A percentile compares a stretch with the other conserved stretches of the same genome.
Evolutionary conservation across 2,113 vertebrate genomes (phyloP).

Genomic region (Suricata suricatta): DNA sequence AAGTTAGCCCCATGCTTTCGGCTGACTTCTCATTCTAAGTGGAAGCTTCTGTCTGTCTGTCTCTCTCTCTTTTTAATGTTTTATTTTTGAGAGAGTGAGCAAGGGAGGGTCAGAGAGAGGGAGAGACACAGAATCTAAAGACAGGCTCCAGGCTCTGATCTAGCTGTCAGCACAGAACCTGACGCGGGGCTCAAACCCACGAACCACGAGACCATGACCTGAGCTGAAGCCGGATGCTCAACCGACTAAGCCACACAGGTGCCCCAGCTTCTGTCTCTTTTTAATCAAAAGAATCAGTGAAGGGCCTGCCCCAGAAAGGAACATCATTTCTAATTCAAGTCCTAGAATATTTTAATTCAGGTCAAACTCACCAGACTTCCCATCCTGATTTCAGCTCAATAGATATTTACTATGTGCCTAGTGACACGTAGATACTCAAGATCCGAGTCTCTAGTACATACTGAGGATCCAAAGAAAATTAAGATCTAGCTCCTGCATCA

Average conservation of each 20-base stretch:
- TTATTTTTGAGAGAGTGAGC: too few species aligned
- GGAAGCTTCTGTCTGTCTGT: neutral
- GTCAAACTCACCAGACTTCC: neutral
- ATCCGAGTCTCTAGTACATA: neutral
- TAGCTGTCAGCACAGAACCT: too few species aligned
- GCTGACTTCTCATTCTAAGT: neutral
- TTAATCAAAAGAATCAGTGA: neutral
- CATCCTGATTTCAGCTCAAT: neutral
- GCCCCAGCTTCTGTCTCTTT: neutral
- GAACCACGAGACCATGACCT: too few species aligned
- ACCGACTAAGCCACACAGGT: too few species aligned
- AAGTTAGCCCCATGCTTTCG: neutral
- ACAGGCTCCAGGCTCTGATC: too few species aligned
- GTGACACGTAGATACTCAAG: neutral
- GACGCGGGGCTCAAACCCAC: too few species aligned
- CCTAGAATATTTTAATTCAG: slow-evolving; percentile 1
- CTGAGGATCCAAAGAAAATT: neutral
- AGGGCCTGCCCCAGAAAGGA: neutral
- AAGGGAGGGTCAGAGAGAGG: too few species aligned
- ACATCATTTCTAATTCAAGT: neutral
- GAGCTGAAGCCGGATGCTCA: too few species aligned
- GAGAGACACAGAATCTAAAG: too few species aligned
- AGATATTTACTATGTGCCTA: neutral
- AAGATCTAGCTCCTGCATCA: neutral
- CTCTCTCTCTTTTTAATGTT: too few species aligned